Evolutionary conservation across 2,888 invertebrate genomes (phyloP), one percentile per base, ranked within the genome.

Genomic region (Clistopyga incitator): DNA sequence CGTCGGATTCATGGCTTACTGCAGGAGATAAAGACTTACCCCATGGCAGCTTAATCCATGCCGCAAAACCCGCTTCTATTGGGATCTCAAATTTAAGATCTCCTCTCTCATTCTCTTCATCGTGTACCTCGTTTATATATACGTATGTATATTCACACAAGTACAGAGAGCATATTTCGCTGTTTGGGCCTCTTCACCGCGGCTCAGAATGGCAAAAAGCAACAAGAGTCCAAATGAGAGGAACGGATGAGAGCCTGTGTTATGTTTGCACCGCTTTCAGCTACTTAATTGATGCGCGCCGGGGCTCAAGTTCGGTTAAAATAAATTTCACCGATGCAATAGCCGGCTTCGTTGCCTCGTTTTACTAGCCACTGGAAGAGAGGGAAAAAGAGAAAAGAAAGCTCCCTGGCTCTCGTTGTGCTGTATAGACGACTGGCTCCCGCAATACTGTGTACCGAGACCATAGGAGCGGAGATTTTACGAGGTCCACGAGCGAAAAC

Each of bases 221-320:
- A 72, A 72, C 56, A 50, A 74, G 34, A 10, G n/a, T 34, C 15
- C 2, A 61, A 74, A 29, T 15, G 10, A 42, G 54, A 10, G 56
- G 8, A 4, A 45, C 56, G 25, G 71, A 71, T 64, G 64, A 54
- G 18, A 11, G 59, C 18, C 38, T 25, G 29, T 47, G 59, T 61
- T 65, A 72, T 72, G 65, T 65, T 65, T 54, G 45, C 65, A 29
- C 20, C 78, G 47, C 50, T 72, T 65, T 79, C 65, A 72, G 50
- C 45, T 42, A 74, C 72, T 79, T 72, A 79, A 79, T 79, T 79
- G 78, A 79, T 79, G 71, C 72, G 54, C 71, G 54, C 42, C 20
- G 64, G 25, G 18, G 38, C 45, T 15, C 15, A 29, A 50, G 52
- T 47, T 25, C 54, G 45, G 67, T 68, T 59, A 18, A 68, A 68